Evolutionary conservation across 2,888 invertebrate species (phyloP), one percentile per base, ranked within the genome.

Genomic region (Synergus laeviventris): DNA sequence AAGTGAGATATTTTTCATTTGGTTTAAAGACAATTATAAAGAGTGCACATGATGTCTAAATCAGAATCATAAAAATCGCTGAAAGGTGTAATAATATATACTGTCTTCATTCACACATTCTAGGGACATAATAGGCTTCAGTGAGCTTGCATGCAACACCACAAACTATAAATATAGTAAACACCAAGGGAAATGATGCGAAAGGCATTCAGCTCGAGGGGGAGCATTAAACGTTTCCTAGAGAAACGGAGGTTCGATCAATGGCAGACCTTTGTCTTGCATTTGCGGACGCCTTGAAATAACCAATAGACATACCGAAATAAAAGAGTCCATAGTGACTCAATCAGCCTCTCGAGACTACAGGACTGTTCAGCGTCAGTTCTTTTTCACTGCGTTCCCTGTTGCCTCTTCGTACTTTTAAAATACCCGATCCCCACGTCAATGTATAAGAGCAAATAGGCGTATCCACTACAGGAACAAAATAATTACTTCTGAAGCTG

Each of bases 291-390:
- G 76, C 77, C 83, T 83, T 81, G 49, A 49, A 77, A 82, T 79
- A 82, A 83, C 83, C 83, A 84, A 86, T 82, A 79, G 83, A 75
- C 79, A 82, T n/a, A n/a, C 82, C 83, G 85, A 87, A 87, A 85
- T 86, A 87, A 89, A 88, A 86, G 80, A 79, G 76, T 82, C 78
- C 76, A 75, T 86, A 89, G 88, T 88, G 88, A 87, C 87, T 89
- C 87, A 88, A 88, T 89, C 86, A 85, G 76, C 76, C 31, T 54
- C 70, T 54, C 36, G 45, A 42, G 39, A 11, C 39, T 21, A n/a
- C n/a, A n/a, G 70, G 70, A 70, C 49, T 70, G n/a, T 54, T 70
- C 49, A 36, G 49, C 70, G 49, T 24, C 70, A 49, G 49, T 36
- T 66, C n/a, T 70, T 45, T 70, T 36, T 49, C 49, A 54, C n/a